Evolutionary conservation across 2,113 vertebrate genomes (phyloP), one percentile per base, ranked within the genome.

Genomic region (Cichladusa arquata): DNA sequence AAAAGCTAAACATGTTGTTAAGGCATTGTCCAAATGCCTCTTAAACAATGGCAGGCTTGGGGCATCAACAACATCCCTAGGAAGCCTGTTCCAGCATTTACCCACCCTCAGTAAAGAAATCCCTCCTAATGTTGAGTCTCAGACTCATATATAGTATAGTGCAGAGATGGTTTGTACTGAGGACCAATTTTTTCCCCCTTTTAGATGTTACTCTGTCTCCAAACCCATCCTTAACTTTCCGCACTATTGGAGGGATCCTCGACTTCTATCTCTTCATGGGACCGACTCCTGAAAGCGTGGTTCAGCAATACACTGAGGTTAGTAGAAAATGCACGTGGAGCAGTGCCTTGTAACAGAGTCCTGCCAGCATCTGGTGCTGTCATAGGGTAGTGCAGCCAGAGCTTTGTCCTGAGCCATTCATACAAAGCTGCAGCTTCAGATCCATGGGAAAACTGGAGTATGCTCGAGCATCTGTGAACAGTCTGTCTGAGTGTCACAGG

Each of bases 261-360:
- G 98, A 99, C 93, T 99, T 99, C 94, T 98, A 98, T 53, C 83
- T 99, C 81, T 97, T 99, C 88, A 90, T 99, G 67, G 98, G 98
- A 74, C 98, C 98, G 2, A 98, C 98, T 73, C 98, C 98, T 1
- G 98, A 99, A 91, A 98, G 98, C 2, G 98, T 99, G 29, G 95
- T 99, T 83, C 98, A 98, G 85, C 98, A 99, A 51, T 99, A 98
- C 93, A 97, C 98, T 16, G 96, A 98, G 97, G 98, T 98, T 40
- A 96, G 97, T 81, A 34, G 54, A 28, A 28, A 85, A 54, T 24
- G 15, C 14, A 5, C 31, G 2, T 3, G 34, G 57, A 22, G 5
- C 36, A n/a, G 56, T n/a, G 38, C 31, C 17, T 54, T 60, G n/a
- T 12, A 22, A 26, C 1, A 4, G 47, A 33, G 20, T n/a, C 11